Percentiles rank a stretch among this genome's conserved stretches.
phyloP scores from a whole-genome alignment of 2,888 invertebrate species.

The Atrina japonica region DNA sequence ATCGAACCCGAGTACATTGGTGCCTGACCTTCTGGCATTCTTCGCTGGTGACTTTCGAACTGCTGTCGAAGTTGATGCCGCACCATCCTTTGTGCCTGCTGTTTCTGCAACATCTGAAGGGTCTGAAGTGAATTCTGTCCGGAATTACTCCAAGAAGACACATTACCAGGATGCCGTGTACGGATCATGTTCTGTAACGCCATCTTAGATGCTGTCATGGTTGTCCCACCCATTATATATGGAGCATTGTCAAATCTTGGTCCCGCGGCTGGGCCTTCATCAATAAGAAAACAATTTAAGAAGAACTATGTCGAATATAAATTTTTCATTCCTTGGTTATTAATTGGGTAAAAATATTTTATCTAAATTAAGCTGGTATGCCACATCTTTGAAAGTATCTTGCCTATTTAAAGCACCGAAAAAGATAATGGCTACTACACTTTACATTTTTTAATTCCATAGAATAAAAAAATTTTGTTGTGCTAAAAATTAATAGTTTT shows the following conservation, averaged over 20 bases:
- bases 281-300: too few species aligned
- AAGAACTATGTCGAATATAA: too few species aligned
- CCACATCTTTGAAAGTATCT: too few species aligned
- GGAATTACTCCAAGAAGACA: conserved; percentile 29
- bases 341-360: too few species aligned
- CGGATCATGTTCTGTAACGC: conserved; percentile 62
- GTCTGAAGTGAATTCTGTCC: conserved; percentile 45
- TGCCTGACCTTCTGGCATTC: conserved; percentile 53
- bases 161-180: conserved; percentile 51
- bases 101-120: conserved; percentile 57
- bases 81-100: conserved; percentile 59
- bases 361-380: too few species aligned
- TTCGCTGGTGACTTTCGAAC: conserved; percentile 52
- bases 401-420: too few species aligned
- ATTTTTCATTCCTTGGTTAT: too few species aligned
- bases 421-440: too few species aligned
- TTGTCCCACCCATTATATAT: conserved; percentile 7
- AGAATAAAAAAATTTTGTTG: too few species aligned
- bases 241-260: conserved; percentile 45
- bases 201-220: conserved; percentile 47
- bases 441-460: too few species aligned
- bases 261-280: conserved; percentile 37
- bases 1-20: conserved; percentile 42
- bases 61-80: conserved; percentile 39
- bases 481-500: too few species aligned